phyloP scores from a whole-genome alignment of 2,888 invertebrate genomes.

The Trisateles emortualis region DNA sequence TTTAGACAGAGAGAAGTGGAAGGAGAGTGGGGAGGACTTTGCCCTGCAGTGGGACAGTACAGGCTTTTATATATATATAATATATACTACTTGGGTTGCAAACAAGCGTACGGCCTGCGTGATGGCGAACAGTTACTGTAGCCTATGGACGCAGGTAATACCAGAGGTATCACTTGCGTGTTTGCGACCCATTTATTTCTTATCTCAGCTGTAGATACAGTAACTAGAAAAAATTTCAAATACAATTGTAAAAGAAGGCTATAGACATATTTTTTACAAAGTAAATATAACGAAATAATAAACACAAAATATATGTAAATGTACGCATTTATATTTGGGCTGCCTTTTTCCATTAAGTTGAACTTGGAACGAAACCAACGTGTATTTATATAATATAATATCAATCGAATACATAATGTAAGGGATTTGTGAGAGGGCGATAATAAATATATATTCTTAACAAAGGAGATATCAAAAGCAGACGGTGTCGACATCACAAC shows the following conservation, averaged over 20 bases:
- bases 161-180: too few species aligned
- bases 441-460: background rate
- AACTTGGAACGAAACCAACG: background rate
- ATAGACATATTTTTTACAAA: background rate
- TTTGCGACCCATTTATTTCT: too few species aligned
- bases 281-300: slow-evolving; percentile 1
- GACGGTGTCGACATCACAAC: too few species aligned
- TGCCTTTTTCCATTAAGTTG: background rate
- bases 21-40: too few species aligned
- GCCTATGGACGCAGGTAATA: too few species aligned
- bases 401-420: background rate
- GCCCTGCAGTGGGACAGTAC: too few species aligned
- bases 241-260: background rate
- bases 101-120: too few species aligned
- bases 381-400: background rate
- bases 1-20: too few species aligned
- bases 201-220: too few species aligned
- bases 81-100: too few species aligned
- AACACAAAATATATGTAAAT: slow-evolving; percentile 3
- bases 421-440: background rate
- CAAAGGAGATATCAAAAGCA: background rate
- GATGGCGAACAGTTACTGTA: too few species aligned
- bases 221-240: background rate
- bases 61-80: too few species aligned
- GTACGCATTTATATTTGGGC: slow-evolving; percentile 1